Conservation (phyloP, 2,797 vertebrate species). For the Loriculus beryllinus region DNA sequence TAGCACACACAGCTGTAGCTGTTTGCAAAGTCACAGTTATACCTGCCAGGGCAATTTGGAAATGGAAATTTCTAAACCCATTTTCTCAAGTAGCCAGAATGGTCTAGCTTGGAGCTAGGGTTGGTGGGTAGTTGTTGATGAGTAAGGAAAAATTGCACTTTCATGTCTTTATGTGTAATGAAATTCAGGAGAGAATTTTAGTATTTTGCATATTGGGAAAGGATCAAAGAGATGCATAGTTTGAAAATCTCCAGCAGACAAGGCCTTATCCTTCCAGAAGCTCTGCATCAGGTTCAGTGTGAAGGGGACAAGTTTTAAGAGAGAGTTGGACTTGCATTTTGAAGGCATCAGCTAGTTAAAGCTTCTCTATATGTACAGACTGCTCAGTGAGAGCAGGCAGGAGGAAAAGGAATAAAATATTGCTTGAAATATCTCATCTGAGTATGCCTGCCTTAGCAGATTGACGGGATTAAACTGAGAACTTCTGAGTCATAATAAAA, state of each 20-base stretch:
- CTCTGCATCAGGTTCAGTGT: conserved; percentile 2
- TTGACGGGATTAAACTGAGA: background rate
- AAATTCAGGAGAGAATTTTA: conserved; percentile 33
- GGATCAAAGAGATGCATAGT: conserved; percentile 24
- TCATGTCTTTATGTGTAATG: conserved; percentile 35
- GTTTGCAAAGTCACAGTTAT: conserved; percentile 47
- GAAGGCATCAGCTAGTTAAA: background rate
- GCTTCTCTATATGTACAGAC: background rate
- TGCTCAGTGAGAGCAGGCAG: background rate
- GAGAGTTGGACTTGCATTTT: background rate
- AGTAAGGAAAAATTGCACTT: conserved; percentile 41
- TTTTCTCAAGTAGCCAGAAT: conserved; percentile 2
- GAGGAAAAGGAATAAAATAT: background rate
- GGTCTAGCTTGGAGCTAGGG: conserved; percentile 12
- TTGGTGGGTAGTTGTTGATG: conserved; percentile 27
- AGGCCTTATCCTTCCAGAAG: conserved; percentile 22
- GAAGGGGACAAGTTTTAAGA: background rate
- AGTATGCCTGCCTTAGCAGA: background rate
- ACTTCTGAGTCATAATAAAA: background rate
- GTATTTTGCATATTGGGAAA: conserved; percentile 4
- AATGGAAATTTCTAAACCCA: conserved; percentile 18
- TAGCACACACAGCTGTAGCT: conserved; percentile 60
- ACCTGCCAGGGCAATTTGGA: conserved; percentile 49
- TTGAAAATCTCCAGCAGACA: background rate
- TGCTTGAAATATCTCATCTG: background rate